Evolutionary conservation across 1,140 invertebrate species (phyloP), one percentile per base, ranked within the genome.

Genomic region (Anthonomus grandis): DNA sequence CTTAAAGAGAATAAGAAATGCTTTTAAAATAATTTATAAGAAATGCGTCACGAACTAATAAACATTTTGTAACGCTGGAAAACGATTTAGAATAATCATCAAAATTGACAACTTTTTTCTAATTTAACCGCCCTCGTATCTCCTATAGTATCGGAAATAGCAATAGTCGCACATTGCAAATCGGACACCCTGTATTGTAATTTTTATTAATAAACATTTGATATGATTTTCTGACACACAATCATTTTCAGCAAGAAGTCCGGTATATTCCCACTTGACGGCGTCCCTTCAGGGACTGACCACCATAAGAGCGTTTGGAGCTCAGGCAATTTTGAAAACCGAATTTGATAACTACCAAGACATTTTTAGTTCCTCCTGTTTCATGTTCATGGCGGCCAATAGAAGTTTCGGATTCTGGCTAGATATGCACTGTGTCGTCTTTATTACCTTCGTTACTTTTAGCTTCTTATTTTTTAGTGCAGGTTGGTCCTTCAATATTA

Each of bases 241-340:
- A 27, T 52, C 12, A n/a, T 60, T 71, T 76, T 18, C 59, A 86
- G 84, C 80, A 13, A 82, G 85, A 42, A 88, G 84, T 73, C 91
- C 92, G 0, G 80, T 95, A 0, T 92, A 91, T 67, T 88, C 89
- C 0, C 89, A 94, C 59, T 78, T 94, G 23, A 86, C 85, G 19
- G 81, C 89, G 0, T 86, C 88, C 0, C 65, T 94, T 1, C 83
- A 86, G 60, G 92, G 92, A 2, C 75, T 95, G 4, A 81, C 84
- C 42, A 93, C 91, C 0, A 91, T 95, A 23, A 76, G 91, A 52
- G 88, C 90, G 4, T 83, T 84, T 21, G 78, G 80, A 15, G 75
- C 81, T 8, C 77, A 90, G 68, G 75, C 81, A 56, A 75, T 84
- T 44, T 78, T 95, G 44, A 82, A 82, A 63, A 79, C 86, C 53